Conservation (phyloP, 2,113 vertebrate genomes). For the Rutilus rutilus region DNA sequence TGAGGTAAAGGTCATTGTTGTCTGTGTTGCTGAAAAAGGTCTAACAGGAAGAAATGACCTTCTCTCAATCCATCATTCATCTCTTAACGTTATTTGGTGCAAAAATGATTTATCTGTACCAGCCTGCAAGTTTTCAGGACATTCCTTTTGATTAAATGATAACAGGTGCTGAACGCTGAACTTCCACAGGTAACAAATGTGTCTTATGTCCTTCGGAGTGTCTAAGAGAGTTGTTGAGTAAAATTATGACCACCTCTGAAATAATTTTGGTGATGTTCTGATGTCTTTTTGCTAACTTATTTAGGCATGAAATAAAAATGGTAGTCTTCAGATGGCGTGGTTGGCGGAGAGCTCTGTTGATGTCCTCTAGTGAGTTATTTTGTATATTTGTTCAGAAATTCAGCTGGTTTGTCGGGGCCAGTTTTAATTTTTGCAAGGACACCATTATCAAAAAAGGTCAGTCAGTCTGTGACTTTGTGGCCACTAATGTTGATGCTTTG, state of each 20-base stretch:
- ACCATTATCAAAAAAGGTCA: not conserved
- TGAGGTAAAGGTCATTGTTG: slow-evolving; percentile 65
- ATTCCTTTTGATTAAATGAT: slow-evolving; percentile 37
- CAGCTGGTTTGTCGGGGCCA: not conserved
- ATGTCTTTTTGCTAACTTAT: not conserved
- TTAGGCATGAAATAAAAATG: too few relatives aligned
- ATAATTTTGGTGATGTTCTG: not conserved
- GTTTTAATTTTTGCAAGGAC: not conserved
- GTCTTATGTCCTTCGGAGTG: slow-evolving; percentile 1
- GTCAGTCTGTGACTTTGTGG: not conserved
- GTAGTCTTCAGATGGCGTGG: too few relatives aligned
- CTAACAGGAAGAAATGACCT: slow-evolving; percentile 21
- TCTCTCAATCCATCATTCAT: slow-evolving; percentile 13
- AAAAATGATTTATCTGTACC: slow-evolving; percentile 18
- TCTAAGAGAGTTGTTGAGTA: not conserved
- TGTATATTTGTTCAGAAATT: not conserved
- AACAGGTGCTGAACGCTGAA: slow-evolving; percentile 12
- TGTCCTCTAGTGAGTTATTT: not conserved
- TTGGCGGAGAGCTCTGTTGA: not conserved
- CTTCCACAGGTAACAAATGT: slow-evolving; percentile 39
- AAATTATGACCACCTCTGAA: not conserved
- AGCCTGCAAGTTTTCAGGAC: not conserved
- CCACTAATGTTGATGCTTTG: not conserved
- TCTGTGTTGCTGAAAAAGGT: slow-evolving; percentile 49
- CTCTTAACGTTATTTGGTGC: not conserved